Evolutionary conservation across 2,113 vertebrate species (phyloP).

Genomic region (Chaetorhynchus papuensis): DNA sequence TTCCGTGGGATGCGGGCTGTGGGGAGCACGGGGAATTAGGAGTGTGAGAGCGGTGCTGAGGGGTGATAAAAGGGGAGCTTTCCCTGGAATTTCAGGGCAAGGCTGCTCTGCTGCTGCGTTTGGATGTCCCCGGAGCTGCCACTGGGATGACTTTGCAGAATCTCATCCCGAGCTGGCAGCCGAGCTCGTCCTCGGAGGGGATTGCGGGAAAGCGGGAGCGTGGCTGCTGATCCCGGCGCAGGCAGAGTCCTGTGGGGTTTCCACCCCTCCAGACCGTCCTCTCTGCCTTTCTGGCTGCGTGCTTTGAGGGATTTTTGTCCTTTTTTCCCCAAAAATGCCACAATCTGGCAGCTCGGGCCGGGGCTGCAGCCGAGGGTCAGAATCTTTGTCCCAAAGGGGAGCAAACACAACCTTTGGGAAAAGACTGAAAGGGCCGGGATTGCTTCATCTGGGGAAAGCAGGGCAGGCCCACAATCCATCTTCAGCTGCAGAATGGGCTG

Average conservation of each 20-base stretch:
- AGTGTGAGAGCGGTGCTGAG: background rate
- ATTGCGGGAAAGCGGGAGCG: too few species aligned
- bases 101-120: background rate
- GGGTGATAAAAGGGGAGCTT: background rate
- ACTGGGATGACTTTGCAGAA: background rate
- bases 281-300: background rate
- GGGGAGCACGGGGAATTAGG: background rate
- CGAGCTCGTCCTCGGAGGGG: background rate
- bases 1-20: background rate
- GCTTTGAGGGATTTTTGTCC: background rate
- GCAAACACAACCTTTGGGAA: background rate
- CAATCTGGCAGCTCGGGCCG: rapidly evolving
- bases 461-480: background rate
- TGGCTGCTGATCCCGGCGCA: rapidly evolving
- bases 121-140: background rate
- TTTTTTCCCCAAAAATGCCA: background rate
- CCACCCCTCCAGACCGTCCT: background rate
- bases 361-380: background rate
- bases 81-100: background rate
- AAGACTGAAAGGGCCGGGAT: background rate
- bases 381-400: background rate
- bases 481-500: background rate
- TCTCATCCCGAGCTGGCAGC: background rate
- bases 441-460: background rate
- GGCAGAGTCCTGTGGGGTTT: background rate